Percentiles rank a stretch among this genome's conserved stretches.
Evolutionary conservation across 64 coral and sea anemone species (phyloP).

Genomic region (Anthopleura sola): DNA sequence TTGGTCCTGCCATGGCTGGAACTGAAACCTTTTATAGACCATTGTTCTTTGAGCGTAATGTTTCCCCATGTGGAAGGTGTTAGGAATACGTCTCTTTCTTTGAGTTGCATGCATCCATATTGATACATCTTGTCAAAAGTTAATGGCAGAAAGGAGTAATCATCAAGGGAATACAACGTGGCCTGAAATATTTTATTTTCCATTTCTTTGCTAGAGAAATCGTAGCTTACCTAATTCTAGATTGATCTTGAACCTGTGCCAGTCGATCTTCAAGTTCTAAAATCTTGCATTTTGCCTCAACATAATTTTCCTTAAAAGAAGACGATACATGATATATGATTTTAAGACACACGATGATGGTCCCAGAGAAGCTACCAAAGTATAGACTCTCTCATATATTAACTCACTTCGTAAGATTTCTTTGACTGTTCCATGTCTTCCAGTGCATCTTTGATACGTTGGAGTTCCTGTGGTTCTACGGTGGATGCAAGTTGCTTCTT

Average conservation of each 20-base stretch:
- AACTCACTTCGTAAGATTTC: conserved; percentile 45
- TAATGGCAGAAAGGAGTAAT: background rate
- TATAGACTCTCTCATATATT: background rate
- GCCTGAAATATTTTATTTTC: too few species aligned
- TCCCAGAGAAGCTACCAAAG: too few species aligned
- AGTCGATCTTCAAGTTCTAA: conserved; percentile 50
- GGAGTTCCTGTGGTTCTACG: conserved; percentile 37
- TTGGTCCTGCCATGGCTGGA: too few species aligned
- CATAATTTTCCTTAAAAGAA: conserved; percentile 33
- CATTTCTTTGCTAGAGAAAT: background rate
- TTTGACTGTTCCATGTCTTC: conserved; percentile 40
- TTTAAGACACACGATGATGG: too few species aligned
- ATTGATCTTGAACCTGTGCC: background rate
- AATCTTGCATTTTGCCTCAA: conserved; percentile 39
- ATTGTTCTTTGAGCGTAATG: too few species aligned
- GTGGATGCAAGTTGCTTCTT: conserved; percentile 22
- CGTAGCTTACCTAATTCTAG: conserved; percentile 20
- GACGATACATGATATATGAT: background rate
- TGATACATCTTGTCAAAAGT: too few species aligned
- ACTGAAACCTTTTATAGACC: too few species aligned
- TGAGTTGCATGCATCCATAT: too few species aligned
- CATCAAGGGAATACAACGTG: too few species aligned
- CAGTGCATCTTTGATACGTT: conserved; percentile 35
- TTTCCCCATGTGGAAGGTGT: too few species aligned
- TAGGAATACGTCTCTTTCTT: too few species aligned